phyloP scores from a whole-genome alignment of 2,797 vertebrate species.

The Coluber constrictor region DNA sequence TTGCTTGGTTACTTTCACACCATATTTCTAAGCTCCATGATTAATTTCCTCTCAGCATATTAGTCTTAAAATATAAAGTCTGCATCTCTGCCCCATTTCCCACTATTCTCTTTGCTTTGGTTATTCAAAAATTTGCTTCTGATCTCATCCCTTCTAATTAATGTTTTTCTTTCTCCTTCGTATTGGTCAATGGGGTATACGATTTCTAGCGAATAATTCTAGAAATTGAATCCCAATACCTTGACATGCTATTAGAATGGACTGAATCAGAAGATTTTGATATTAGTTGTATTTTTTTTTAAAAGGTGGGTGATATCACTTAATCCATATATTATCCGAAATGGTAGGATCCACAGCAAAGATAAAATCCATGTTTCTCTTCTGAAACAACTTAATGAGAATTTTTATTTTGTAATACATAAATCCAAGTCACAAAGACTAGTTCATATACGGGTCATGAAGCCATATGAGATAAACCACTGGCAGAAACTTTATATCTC shows the following conservation, averaged over 20 bases:
- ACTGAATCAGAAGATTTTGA: neutral
- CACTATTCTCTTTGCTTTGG: conserved; percentile 24
- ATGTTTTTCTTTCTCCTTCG: conserved; percentile 21
- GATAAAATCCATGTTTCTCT: neutral
- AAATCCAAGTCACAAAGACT: neutral
- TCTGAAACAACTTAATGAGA: neutral
- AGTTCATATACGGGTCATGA: neutral
- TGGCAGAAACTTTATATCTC: neutral
- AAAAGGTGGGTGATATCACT: neutral
- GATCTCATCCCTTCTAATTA: conserved; percentile 35
- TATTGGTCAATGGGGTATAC: neutral
- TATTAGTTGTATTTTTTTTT: neutral
- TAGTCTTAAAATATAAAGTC: conserved; percentile 25
- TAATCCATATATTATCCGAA: neutral
- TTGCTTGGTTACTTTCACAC: conserved; percentile 34
- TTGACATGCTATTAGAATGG: neutral
- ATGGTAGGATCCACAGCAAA: neutral
- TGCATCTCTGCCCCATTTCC: neutral
- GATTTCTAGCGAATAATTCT: neutral
- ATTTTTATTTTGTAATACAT: neutral
- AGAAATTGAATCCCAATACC: neutral
- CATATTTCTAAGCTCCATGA: conserved; percentile 25
- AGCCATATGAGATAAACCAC: neutral
- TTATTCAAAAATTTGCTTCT: conserved; percentile 37
- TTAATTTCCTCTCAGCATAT: conserved; percentile 35